Base-by-base conservation (phyloP, 2,888 invertebrate species). In the Chrysotoxum bicinctum region DNA sequence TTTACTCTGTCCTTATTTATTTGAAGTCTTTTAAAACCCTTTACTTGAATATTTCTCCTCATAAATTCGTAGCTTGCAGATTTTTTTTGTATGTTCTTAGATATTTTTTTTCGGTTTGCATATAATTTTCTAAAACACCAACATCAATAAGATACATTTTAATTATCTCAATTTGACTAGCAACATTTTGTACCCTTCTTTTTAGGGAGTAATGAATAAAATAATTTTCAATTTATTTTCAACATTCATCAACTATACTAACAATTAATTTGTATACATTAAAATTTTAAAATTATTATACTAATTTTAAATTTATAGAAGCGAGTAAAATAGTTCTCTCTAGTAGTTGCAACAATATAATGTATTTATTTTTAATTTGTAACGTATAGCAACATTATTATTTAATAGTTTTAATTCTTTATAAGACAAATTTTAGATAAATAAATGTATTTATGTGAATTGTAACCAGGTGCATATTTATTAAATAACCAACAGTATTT, bases 391-490 rank as follows among this genome's bases (percentile, higher is more conserved):
- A 60, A 56, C 35, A 48, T n/a, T 54, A 21, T 23, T 37, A 40
- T 50, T 45, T 4, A 10, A 37, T 40, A 56, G 10, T 45, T 54
- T 64, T 12, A 19, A 0, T 10, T 19, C 66, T 77, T 68, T 40
- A 10, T 32, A 64, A 52, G 74, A 85, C 62, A 58, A 62, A 77
- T 78, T 54, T 30, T 74, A 56, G 48, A 60, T 26, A 82, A 68
- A 48, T 50, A 83, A 68, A 56, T 62, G 52, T 83, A 32, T 76
- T 68, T 68, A 60, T 87, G 87, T 87, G 87, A 87, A 87, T 88
- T 88, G 86, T 87, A 87, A 87, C 87, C 87, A 88, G 76, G 87
- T 88, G 88, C 88, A 73, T 60, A 70, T 58, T 48, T 73, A 35
- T 52, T 48, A 5, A 52, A 70, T 64, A 78, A 70, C 78, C 78